Conservation (phyloP, 2,113 vertebrate genomes). For the Chamaea fasciata region DNA sequence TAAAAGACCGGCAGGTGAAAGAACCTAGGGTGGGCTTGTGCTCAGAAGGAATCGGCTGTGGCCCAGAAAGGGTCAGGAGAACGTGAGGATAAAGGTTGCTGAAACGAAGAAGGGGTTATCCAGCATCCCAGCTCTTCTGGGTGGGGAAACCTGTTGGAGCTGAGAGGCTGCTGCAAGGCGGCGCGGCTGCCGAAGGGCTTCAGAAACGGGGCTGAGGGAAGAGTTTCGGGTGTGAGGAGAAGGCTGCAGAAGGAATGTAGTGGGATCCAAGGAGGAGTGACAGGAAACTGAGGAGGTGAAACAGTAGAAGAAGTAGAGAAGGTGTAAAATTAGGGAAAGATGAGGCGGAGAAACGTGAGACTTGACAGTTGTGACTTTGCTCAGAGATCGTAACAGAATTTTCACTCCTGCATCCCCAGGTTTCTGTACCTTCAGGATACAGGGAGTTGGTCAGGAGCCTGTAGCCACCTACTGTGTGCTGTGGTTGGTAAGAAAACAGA, state of each 20-base stretch:
- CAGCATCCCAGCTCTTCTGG: no score
- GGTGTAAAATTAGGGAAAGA: not conserved
- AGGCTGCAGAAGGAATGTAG: not conserved
- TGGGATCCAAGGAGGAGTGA: not conserved
- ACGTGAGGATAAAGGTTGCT: not conserved
- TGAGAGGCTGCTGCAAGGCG: not conserved
- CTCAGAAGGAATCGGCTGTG: rapidly evolving
- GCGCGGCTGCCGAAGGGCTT: not conserved
- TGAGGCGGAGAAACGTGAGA: not conserved
- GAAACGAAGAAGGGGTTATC: not conserved
- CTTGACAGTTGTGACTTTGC: not conserved
- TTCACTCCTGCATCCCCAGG: not conserved
- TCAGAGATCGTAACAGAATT: not conserved
- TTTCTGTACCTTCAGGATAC: not conserved
- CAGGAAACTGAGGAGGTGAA: not conserved
- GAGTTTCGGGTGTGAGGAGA: not conserved
- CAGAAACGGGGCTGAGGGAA: rapidly evolving
- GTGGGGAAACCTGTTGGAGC: not conserved
- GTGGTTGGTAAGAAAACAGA: not conserved
- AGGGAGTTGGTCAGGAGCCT: not conserved
- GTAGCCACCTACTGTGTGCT: not conserved
- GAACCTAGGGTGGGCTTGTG: rapidly evolving
- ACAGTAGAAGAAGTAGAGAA: not conserved
- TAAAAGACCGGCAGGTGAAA: not conserved
- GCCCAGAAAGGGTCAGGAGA: not conserved